phyloP scores from a whole-genome alignment of 2,113 vertebrate genomes.

The Phrynosoma blainvillii region DNA sequence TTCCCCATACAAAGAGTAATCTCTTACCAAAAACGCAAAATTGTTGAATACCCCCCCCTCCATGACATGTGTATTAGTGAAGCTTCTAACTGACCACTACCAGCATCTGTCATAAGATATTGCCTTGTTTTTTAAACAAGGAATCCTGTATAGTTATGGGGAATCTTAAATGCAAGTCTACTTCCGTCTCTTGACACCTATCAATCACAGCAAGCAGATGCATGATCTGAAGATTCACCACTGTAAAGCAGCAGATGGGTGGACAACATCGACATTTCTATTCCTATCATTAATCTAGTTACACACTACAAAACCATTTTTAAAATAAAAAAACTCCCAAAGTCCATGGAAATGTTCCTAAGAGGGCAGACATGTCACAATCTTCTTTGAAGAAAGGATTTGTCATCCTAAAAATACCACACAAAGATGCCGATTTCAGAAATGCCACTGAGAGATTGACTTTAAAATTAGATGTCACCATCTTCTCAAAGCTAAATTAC shows the following conservation, averaged over 20 bases:
- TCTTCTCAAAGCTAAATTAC: constrained; percentile 62
- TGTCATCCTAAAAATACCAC: constrained; percentile 63
- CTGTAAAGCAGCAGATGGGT: constrained; percentile 46
- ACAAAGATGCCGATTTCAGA: constrained; percentile 66
- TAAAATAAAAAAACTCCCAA: constrained; percentile 19
- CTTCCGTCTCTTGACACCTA: neutral
- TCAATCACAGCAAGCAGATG: constrained; percentile 15
- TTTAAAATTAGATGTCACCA: constrained; percentile 55
- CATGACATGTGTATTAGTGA: neutral
- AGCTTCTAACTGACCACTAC: neutral
- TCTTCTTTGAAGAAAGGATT: constrained; percentile 64
- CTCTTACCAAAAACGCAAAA: neutral
- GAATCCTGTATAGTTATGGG: neutral
- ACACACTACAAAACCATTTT: constrained; percentile 62
- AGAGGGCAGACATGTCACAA: constrained; percentile 39
- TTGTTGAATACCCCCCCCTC: neutral
- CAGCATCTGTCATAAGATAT: neutral
- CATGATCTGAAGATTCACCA: constrained; percentile 42
- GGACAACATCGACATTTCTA: constrained; percentile 59
- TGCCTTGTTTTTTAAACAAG: neutral
- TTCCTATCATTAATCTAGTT: constrained; percentile 66
- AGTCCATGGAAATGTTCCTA: constrained; percentile 62
- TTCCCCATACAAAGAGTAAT: neutral
- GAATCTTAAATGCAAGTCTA: neutral
- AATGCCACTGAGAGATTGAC: constrained; percentile 70